Evolutionary conservation across 2,888 invertebrate species (phyloP).

Genomic region (Epinotia ramella): DNA sequence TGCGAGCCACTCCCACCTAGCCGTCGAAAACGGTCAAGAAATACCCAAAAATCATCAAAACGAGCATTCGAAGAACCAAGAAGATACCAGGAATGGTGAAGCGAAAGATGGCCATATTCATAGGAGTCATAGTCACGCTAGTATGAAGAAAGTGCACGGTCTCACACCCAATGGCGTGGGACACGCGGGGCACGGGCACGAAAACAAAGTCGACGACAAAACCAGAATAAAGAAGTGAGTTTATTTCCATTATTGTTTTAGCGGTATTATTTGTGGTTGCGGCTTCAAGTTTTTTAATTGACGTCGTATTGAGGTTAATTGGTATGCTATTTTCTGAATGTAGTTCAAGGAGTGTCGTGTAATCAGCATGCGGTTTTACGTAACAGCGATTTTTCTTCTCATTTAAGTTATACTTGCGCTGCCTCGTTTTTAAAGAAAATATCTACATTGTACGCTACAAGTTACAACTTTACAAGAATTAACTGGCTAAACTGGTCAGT

Average conservation of each 20-base stretch:
- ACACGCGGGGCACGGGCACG: conserved; percentile 69
- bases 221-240: conserved; percentile 74
- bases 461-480: too few relatives aligned
- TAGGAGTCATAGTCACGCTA: conserved; percentile 78
- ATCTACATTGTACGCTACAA: too few relatives aligned
- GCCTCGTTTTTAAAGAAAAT: neutral
- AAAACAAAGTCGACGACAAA: conserved; percentile 67
- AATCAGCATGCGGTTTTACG: conserved; percentile 25
- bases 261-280: conserved; percentile 24
- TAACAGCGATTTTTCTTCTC: conserved; percentile 1
- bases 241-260: conserved; percentile 14
- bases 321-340: conserved; percentile 30
- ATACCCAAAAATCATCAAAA: conserved; percentile 50
- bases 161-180: conserved; percentile 74
- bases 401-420: neutral
- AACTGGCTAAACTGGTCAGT: too few relatives aligned
- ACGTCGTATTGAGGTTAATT: conserved; percentile 35
- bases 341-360: conserved; percentile 34
- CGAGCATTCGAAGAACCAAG: conserved; percentile 3
- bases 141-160: conserved; percentile 74
- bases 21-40: conserved; percentile 72
- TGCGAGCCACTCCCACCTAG: conserved; percentile 70
- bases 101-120: conserved; percentile 66
- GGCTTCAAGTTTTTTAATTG: conserved; percentile 7
- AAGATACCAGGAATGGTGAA: conserved; percentile 19